These are phyloP conservation scores for Hesperia comma DNA, from an alignment of 2,888 invertebrate genomes.

Conservation along the genomic window DNA sequence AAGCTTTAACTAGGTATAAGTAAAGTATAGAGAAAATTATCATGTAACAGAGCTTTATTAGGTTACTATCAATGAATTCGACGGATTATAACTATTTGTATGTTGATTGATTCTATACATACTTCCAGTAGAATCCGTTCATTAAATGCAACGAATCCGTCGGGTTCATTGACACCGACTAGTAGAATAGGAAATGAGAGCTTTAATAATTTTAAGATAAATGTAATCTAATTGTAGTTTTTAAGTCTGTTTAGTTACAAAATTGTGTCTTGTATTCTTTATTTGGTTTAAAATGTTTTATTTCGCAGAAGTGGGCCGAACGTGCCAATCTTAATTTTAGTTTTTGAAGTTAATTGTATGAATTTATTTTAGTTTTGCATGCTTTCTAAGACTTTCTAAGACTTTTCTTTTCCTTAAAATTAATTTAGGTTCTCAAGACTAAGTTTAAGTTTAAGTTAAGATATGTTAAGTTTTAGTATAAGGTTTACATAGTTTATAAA, in stretches of 20 bases:
- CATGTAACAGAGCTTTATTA: slow-evolving; percentile 15
- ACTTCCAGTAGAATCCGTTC: slow-evolving; percentile 20
- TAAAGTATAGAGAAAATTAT: slow-evolving; percentile 31
- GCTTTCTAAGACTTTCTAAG: slow-evolving; percentile 42
- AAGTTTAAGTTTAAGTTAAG: slow-evolving; percentile 42
- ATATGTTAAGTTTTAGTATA: slow-evolving; percentile 34
- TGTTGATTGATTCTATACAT: slow-evolving; percentile 11
- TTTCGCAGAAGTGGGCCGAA: slow-evolving; percentile 70
- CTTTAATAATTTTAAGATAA: slow-evolving; percentile 66
- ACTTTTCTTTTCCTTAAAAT: slow-evolving; percentile 42
- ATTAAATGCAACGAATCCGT: slow-evolving; percentile 33
- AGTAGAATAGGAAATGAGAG: slow-evolving; percentile 54
- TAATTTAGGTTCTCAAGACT: slow-evolving; percentile 27
- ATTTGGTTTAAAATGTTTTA: slow-evolving; percentile 42
- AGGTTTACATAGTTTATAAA: slow-evolving; percentile 42
- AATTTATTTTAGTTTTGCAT: slow-evolving; percentile 44
- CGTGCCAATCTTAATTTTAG: slow-evolving; percentile 69
- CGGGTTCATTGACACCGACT: slow-evolving; percentile 38
- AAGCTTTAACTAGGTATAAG: slow-evolving; percentile 72
- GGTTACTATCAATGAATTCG: slow-evolving; percentile 22
- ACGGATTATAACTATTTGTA: slow-evolving; percentile 28
- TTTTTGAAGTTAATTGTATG: slow-evolving; percentile 36
- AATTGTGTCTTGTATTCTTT: slow-evolving; percentile 43
- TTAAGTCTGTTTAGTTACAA: slow-evolving; percentile 12
- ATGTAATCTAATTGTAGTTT: slow-evolving; percentile 15